Evolutionary conservation across 2,888 invertebrate genomes (phyloP), one percentile per base, ranked within the genome.

Genomic region (Agrilus mali): DNA sequence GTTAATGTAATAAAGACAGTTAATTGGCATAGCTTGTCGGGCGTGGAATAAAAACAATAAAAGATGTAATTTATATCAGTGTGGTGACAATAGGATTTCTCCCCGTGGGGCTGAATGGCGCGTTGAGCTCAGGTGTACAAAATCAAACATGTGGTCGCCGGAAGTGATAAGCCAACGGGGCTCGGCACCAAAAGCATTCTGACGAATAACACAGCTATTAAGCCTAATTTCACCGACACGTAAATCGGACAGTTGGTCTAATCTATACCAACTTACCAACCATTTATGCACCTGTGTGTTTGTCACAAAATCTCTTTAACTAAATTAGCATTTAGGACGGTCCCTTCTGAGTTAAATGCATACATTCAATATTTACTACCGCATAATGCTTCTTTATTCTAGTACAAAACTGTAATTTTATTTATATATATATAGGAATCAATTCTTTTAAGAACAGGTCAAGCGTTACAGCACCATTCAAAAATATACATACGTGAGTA

Each of bases 121-220:
- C 43, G 43, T 42, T 42, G 46, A 32, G 22, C 45, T 50, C 49
- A 49, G 49, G 51, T 51, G 51, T 45, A 45, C 45, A 49, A 53
- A 54, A 54, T 55, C 54, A 48, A 54, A 54, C 55, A 55, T 55
- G 54, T 55, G 55, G 53, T 46, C 42, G 48, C 53, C 55, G 55
- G 55, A 55, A 53, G 50, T 48, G 36, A 45, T 48, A 48, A 49
- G 45, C 47, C 36, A 37, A 16, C 42, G n/a, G 37, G 36, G 36
- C 27, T 37, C 42, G 36, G 42, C 36, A 37, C 42, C 36, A 31
- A 39, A 43, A 43, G 45, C 44, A 40, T 41, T 45, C 39, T 44
- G 45, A 47, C 47, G 49, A n/a, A 33, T 15, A 40, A 40, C 45
- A 47, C 43, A 41, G 39, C 42, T 43, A 44, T 52, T 51, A 52